Evolutionary conservation across 2,113 vertebrate species (phyloP).

Genomic region (Grammomys surdaster): DNA sequence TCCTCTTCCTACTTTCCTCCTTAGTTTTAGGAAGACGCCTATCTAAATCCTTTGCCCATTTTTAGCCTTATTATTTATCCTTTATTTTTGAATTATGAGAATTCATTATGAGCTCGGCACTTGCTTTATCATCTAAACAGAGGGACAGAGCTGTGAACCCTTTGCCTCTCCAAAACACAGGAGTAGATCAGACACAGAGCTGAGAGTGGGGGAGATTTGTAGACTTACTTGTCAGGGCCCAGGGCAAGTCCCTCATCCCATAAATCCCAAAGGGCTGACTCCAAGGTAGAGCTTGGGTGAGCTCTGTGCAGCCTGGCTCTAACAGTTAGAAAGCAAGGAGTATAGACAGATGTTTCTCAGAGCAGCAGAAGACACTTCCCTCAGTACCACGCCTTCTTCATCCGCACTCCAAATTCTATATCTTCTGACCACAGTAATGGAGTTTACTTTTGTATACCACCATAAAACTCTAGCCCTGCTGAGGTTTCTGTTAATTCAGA

Average conservation of each 20-base stretch:
- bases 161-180: not conserved
- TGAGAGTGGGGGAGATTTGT: not conserved
- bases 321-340: not conserved
- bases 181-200: not conserved
- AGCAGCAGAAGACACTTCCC: not conserved
- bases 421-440: not conserved
- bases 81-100: conserved; percentile 44
- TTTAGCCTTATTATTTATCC: not conserved
- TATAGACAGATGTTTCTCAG: not conserved
- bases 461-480: not conserved
- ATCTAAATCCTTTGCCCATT: not conserved
- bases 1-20: not conserved
- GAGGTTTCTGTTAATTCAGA: not conserved
- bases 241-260: not conserved
- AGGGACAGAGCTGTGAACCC: not conserved
- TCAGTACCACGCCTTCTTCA: not conserved
- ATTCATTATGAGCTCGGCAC: not conserved
- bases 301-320: not conserved
- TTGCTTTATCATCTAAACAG: conserved; percentile 15
- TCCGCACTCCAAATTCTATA: not conserved
- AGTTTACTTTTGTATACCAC: not conserved
- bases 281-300: not conserved
- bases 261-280: not conserved
- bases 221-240: not conserved
- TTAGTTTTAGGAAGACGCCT: not conserved